Base-by-base conservation (phyloP, 2,113 vertebrate species). In the Leucopsar rothschildi region DNA sequence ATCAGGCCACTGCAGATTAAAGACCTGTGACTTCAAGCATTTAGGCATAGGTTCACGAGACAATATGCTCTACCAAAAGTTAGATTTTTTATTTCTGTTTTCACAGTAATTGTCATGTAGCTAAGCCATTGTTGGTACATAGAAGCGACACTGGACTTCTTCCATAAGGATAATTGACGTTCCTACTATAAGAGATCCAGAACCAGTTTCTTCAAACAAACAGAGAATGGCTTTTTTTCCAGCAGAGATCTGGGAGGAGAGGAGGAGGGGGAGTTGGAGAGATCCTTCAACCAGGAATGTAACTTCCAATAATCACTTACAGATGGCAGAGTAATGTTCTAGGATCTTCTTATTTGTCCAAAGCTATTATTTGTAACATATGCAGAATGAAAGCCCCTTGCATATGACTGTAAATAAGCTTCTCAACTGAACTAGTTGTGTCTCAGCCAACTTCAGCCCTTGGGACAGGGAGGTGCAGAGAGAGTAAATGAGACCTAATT, bases 241-340 rank as follows among this genome's bases (percentile, higher is more conserved):
- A 92, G 61, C 22, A 83, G 82, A 88, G 50, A 85, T 78, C 40
- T 82, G 39, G 82, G 37, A 83, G 69, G 88, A 92, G 22, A 47
- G 71, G 50, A 90, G 90, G 88, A 72, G 57, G 45, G 82, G 44
- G 70, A 49, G 16, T 40, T 96, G 63, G 93, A 91, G 45, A 77
- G 44, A 86, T 80, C 73, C 44, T 76, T 87, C 39, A 20, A 64
- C 39, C 44, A 60, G 73, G 91, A 96, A 90, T 72, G 80, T 52
- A 91, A 91, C 52, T 90, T 80, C 73, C 60, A 88, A 50, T 95
- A 96, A 95, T 71, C 75, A 89, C 77, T 94, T 92, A 72, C 94
- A 95, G 88, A 95, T 95, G 90, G 82, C 49, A 56, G 55, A 80
- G 59, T 70, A 79, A 83, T 29, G 52, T 82, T 94, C 60, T 89